Evolutionary conservation across 2,797 vertebrate genomes (phyloP).

Genomic region (Aselliscus stoliczkanus): DNA sequence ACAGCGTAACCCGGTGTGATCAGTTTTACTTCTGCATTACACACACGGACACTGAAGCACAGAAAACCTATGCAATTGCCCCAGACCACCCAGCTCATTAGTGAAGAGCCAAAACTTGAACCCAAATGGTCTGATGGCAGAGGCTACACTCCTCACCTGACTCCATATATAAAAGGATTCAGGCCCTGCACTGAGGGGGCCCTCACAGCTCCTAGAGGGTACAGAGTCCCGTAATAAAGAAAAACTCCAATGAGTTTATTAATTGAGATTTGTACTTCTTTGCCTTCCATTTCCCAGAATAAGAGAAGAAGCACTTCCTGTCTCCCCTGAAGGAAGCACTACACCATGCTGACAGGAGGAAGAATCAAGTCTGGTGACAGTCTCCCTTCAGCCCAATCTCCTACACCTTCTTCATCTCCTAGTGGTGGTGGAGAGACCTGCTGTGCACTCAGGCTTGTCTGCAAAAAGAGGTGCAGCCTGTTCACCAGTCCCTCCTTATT

Average conservation of each 20-base stretch:
- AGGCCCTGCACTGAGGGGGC: neutral
- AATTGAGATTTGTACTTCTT: neutral
- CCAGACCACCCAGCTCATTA: neutral
- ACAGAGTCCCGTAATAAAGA: neutral
- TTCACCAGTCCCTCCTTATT: neutral
- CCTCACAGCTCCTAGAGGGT: neutral
- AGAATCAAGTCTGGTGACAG: accelerated
- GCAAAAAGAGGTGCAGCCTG: neutral
- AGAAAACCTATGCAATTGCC: neutral
- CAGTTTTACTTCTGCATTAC: accelerated
- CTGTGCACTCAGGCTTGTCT: neutral
- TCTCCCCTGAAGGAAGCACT: neutral
- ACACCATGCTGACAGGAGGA: neutral
- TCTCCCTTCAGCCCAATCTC: neutral
- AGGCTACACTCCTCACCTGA: neutral
- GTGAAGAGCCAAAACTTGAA: neutral
- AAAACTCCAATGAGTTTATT: neutral
- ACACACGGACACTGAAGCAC: accelerated
- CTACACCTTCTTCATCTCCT: neutral
- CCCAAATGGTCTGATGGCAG: neutral
- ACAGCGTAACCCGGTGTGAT: accelerated
- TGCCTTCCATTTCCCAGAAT: neutral
- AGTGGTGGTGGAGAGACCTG: neutral
- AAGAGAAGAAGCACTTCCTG: neutral
- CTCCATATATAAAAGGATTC: neutral